Evolutionary conservation across 2,888 invertebrate genomes (phyloP).

Genomic region (Calephelis perditalis): DNA sequence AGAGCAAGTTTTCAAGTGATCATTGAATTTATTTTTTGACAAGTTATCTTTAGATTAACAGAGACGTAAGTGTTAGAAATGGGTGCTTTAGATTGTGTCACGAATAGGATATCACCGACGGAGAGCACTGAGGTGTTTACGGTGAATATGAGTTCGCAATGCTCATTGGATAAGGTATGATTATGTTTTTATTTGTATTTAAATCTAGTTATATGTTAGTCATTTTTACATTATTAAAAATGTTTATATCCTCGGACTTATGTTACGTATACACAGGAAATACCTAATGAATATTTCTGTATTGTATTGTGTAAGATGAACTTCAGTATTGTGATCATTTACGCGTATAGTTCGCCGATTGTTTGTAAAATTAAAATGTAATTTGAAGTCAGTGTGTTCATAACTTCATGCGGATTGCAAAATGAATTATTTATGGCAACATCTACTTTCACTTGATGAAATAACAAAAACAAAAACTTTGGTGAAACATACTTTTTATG

Average conservation of each 20-base stretch:
- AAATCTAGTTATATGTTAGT: background rate
- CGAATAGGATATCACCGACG: conserved; percentile 46
- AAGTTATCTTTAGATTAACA: conserved; percentile 5
- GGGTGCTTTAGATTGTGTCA: conserved; percentile 59
- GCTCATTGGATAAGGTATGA: conserved; percentile 48
- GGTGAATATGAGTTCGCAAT: conserved; percentile 47
- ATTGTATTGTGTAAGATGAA: too few species aligned
- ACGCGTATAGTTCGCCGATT: too few species aligned
- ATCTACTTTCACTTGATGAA: too few species aligned
- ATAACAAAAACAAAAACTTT: too few species aligned
- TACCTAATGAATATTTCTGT: background rate
- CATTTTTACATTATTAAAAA: too few species aligned
- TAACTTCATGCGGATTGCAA: too few species aligned
- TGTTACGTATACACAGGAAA: background rate
- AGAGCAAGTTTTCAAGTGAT: conserved; percentile 5
- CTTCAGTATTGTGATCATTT: too few species aligned
- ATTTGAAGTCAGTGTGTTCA: too few species aligned
- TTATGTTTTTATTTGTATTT: conserved; percentile 29
- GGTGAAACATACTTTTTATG: too few species aligned
- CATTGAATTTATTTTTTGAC: background rate
- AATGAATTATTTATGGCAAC: too few species aligned
- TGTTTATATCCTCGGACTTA: background rate
- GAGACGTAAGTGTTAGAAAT: conserved; percentile 30
- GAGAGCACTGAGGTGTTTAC: conserved; percentile 63
- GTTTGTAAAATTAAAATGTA: too few species aligned